Evolutionary conservation across 2,797 vertebrate genomes (phyloP).

Genomic region (Rhynchonycteris naso): DNA sequence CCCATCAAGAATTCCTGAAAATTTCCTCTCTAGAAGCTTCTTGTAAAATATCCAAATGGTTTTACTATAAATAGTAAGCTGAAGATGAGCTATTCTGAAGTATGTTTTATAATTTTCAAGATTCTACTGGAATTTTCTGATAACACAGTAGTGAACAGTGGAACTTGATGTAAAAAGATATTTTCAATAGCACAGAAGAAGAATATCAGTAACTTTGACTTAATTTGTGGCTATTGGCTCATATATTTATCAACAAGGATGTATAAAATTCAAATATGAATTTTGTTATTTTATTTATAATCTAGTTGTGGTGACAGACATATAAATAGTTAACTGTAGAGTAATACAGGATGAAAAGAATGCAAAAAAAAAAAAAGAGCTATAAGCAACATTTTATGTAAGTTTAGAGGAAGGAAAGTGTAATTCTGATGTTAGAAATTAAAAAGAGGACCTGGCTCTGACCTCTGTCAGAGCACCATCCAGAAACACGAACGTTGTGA

Average conservation of each 20-base stretch:
- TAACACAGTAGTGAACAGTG: not conserved
- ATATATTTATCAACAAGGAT: not conserved
- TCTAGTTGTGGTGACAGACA: not conserved
- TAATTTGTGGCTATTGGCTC: not conserved
- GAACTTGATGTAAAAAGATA: not conserved
- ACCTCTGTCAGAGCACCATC: no score
- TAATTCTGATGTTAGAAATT: slow-evolving; percentile 14
- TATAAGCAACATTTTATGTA: not conserved
- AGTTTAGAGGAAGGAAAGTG: not conserved
- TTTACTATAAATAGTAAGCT: not conserved
- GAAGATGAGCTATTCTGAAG: not conserved
- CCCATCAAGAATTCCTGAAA: not conserved
- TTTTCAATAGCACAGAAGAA: not conserved
- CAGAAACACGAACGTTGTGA: no score
- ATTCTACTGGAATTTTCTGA: not conserved
- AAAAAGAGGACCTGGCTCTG: not conserved
- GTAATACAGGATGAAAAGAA: not conserved
- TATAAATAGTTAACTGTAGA: not conserved
- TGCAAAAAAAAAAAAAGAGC: not conserved
- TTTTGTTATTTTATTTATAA: not conserved
- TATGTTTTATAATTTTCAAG: not conserved
- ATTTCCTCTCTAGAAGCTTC: not conserved
- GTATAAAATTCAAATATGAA: not conserved
- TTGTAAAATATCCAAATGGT: not conserved
- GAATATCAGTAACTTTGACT: not conserved